Percentiles rank a stretch among this genome's conserved stretches.
phyloP scores from a whole-genome alignment of 2,888 invertebrate genomes.

The Spicauda simplicius region DNA sequence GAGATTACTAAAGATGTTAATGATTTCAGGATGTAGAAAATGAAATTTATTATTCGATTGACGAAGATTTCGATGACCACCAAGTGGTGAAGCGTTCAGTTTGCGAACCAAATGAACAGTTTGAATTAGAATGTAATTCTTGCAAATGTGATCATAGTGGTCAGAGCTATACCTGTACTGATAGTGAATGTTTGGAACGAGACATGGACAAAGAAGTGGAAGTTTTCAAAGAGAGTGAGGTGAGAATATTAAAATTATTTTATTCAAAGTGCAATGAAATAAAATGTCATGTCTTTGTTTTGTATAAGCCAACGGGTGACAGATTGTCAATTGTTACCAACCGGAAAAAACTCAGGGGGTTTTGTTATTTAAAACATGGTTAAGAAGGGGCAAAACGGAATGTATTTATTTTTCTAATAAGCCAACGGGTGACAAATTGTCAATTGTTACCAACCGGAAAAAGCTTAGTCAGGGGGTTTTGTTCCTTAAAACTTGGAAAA shows the following conservation, averaged over 20 bases:
- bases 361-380: no score
- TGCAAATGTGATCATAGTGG: constrained; percentile 82
- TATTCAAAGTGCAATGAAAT: no score
- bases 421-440: no score
- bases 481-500: no score
- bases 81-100: constrained; percentile 54
- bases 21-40: constrained; percentile 22
- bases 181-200: constrained; percentile 73
- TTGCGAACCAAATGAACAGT: constrained; percentile 77
- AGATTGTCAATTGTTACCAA: no score
- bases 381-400: no score
- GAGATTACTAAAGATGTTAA: neutral
- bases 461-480: no score
- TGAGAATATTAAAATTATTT: constrained; percentile 42
- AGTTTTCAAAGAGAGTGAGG: constrained; percentile 72
- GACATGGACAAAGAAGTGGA: constrained; percentile 58
- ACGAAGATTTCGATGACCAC: constrained; percentile 38
- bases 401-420: no score
- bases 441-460: no score
- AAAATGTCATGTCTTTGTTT: no score
- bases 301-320: no score
- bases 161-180: constrained; percentile 78
- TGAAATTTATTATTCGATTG: neutral
- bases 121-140: constrained; percentile 80
- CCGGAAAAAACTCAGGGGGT: no score